A percentile compares a stretch with the other conserved stretches of the same genome.
Conservation (phyloP, 2,113 vertebrate species). For the Felis catus region F.catus_Fca126_mat1.0 CM031428.1:22346501-22347000, state of each 20-base stretch:
- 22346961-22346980: not conserved
- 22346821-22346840: not conserved
- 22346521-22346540: conserved; percentile 27
- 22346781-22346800: not conserved
- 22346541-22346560: not conserved
- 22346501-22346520: not conserved
- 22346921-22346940: not conserved
- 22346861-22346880: not conserved
- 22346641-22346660: not conserved
- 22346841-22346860: not conserved
- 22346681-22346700: not conserved
- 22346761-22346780: not conserved
- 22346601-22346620: not conserved
- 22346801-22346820: not conserved
- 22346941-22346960: not conserved
- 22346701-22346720: not conserved
- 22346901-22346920: not conserved
- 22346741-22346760: not conserved
- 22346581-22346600: not conserved
- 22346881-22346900: not conserved
- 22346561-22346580: not conserved
- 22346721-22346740: conserved; percentile 3
- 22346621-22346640: not conserved
- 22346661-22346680: not conserved
- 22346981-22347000: conserved; percentile 1